These are phyloP conservation scores for Tetrao urogallus DNA, from an alignment of 2,113 vertebrate species.

Conservation along the genomic window DNA sequence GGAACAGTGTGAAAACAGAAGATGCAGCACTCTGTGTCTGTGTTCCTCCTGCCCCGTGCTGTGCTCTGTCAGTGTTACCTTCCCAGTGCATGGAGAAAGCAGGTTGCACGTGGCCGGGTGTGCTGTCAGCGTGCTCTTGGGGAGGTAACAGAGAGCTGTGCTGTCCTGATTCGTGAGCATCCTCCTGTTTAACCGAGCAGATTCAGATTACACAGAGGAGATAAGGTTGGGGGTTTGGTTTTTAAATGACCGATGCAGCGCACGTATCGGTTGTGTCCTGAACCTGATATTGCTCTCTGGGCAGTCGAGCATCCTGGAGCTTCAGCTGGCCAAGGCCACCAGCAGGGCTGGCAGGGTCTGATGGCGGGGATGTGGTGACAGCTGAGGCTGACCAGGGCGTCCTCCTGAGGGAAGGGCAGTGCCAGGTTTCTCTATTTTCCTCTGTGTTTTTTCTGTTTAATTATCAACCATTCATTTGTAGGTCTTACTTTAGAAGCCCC, in stretches of 20 bases:
- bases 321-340: background rate
- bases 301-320: rapidly evolving
- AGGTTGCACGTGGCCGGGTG: background rate
- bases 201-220: constrained; percentile 10
- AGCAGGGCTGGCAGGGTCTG: background rate
- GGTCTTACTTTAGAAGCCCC: background rate
- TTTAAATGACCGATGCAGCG: background rate
- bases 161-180: constrained; percentile 19
- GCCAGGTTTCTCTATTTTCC: background rate
- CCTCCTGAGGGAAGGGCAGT: background rate
- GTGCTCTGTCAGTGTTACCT: background rate
- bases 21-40: background rate
- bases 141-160: background rate
- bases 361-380: background rate
- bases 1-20: background rate
- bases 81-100: background rate
- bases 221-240: constrained; percentile 38
- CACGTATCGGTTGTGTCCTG: background rate
- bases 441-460: background rate
- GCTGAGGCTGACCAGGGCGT: background rate
- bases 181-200: constrained; percentile 2
- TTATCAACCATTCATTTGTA: background rate
- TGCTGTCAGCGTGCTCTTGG: background rate
- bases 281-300: constrained; percentile 1
- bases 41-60: background rate